These are phyloP conservation scores for Scaptomyza reducta DNA, from an alignment of 2,888 invertebrate species.

Conservation along the genomic window DNA sequence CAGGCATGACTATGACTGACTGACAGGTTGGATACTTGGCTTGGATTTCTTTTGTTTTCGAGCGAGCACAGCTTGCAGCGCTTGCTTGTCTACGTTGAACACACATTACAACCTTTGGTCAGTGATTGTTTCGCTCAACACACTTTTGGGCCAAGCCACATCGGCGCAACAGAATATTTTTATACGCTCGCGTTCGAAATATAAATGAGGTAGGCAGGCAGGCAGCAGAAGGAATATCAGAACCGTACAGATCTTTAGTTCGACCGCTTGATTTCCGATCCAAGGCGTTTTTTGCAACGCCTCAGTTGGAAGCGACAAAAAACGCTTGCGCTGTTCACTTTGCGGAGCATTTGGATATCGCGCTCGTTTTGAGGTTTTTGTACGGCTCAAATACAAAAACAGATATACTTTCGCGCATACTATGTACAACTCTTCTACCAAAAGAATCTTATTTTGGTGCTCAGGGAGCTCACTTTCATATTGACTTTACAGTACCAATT, in stretches of 20 bases:
- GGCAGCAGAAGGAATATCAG: conserved; percentile 29
- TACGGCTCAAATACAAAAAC: conserved; percentile 19
- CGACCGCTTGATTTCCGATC: conserved; percentile 40
- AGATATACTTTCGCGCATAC: not conserved
- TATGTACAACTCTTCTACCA: not conserved
- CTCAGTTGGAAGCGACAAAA: conserved; percentile 55
- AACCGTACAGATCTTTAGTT: conserved; percentile 45
- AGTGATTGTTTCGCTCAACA: conserved; percentile 66
- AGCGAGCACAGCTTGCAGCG: conserved; percentile 37
- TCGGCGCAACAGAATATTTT: conserved; percentile 84
- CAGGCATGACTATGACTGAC: conserved; percentile 83
- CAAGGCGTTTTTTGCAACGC: conserved; percentile 64
- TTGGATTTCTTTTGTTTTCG: conserved; percentile 25
- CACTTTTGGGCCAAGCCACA: conserved; percentile 77
- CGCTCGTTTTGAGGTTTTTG: conserved; percentile 64
- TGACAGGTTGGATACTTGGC: conserved; percentile 74
- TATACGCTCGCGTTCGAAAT: conserved; percentile 85
- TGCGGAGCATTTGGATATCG: conserved; percentile 74
- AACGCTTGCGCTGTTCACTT: conserved; percentile 56
- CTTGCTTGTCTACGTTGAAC: conserved; percentile 36
- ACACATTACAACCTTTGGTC: conserved; percentile 54
- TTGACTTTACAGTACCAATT: conserved; percentile 66
- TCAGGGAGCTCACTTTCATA: conserved; percentile 34
- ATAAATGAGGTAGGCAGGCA: conserved; percentile 81
- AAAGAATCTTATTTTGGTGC: conserved; percentile 28